Evolutionary conservation across 2,888 invertebrate species (phyloP).

Genomic region (Lepetodrilus schrolli): DNA sequence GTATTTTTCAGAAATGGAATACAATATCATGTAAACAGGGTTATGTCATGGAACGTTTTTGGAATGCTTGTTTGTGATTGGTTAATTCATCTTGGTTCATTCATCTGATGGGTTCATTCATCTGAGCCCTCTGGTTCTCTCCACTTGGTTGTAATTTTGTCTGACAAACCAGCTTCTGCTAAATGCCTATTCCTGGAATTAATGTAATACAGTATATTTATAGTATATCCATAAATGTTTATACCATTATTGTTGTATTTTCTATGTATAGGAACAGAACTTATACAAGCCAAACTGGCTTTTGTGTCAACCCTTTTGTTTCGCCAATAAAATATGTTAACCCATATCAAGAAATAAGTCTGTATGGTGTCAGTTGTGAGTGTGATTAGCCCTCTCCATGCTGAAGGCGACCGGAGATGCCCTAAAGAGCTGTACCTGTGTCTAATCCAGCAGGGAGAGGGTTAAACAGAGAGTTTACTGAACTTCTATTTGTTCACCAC

Average conservation of each 20-base stretch:
- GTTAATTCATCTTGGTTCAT: too few relatives aligned
- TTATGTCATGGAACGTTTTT: neutral
- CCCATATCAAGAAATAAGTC: too few relatives aligned
- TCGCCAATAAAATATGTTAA: neutral
- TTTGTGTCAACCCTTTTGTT: too few relatives aligned
- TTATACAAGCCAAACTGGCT: too few relatives aligned
- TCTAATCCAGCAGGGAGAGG: too few relatives aligned
- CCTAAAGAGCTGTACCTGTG: too few relatives aligned
- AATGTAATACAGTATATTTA: neutral
- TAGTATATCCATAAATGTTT: neutral
- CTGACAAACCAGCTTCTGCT: constrained; percentile 47
- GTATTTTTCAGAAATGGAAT: neutral
- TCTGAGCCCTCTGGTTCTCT: constrained; percentile 28
- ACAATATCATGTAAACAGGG: neutral
- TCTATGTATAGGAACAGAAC: neutral
- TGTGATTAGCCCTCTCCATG: too few relatives aligned
- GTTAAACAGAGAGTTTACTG: too few relatives aligned
- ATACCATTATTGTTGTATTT: too few relatives aligned
- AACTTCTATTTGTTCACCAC: too few relatives aligned
- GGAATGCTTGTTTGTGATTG: neutral
- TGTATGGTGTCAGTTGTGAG: too few relatives aligned
- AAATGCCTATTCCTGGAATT: constrained; percentile 56
- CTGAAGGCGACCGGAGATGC: too few relatives aligned
- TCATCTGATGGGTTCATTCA: neutral
- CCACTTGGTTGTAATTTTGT: constrained; percentile 47